Conservation (phyloP, 2,113 vertebrate species). For the Phrynocephalus versicolor region DNA sequence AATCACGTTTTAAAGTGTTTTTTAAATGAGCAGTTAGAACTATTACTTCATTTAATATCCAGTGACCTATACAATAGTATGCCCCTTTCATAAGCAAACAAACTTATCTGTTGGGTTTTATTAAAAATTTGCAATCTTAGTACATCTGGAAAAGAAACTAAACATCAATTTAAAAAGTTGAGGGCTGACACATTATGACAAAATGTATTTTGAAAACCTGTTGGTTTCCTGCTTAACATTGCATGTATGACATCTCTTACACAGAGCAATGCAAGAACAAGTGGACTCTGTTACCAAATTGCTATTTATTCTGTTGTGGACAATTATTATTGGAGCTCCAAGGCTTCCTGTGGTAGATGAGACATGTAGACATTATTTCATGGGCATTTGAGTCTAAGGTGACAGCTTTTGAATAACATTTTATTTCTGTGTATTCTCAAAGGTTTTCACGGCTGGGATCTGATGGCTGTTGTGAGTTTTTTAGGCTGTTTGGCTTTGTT, state of each 20-base stretch:
- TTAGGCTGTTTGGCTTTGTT: too few relatives aligned
- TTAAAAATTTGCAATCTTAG: not conserved
- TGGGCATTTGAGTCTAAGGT: too few relatives aligned
- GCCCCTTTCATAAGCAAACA: not conserved
- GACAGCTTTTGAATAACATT: too few relatives aligned
- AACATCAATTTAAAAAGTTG: not conserved
- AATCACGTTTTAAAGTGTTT: not conserved
- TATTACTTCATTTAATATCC: slow-evolving; percentile 12
- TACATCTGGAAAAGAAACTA: not conserved
- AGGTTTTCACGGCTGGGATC: too few relatives aligned
- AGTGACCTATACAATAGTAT: not conserved
- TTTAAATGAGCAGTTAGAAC: slow-evolving; percentile 16
- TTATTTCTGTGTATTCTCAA: too few relatives aligned
- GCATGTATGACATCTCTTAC: not conserved
- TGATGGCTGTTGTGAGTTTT: too few relatives aligned
- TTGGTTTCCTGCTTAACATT: not conserved
- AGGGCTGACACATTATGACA: not conserved
- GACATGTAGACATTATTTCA: too few relatives aligned
- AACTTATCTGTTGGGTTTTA: not conserved
- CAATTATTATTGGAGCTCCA: too few relatives aligned
- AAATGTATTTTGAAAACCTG: not conserved
- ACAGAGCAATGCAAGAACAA: not conserved
- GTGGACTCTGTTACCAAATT: not conserved
- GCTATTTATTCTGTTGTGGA: too few relatives aligned
- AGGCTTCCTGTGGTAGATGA: too few relatives aligned